Conservation (phyloP, 2,113 vertebrate genomes). For the Archocentrus centrarchus region DNA sequence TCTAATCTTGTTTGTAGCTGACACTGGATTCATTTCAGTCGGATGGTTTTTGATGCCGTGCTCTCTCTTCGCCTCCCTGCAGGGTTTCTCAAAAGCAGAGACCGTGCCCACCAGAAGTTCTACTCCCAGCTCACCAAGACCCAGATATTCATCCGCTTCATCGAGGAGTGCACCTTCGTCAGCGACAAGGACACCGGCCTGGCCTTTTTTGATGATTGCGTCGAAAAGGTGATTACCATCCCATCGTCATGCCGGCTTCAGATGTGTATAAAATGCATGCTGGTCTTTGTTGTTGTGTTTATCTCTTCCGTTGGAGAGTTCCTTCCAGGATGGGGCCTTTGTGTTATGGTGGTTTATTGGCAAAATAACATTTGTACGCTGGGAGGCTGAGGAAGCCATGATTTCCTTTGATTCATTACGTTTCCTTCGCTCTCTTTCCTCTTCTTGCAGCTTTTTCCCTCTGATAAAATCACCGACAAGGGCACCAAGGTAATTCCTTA, state of each 20-base stretch:
- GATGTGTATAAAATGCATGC: background rate
- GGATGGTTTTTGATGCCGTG: background rate
- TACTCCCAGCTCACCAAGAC: conserved; percentile 94
- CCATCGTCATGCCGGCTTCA: background rate
- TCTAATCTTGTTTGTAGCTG: background rate
- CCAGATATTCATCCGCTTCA: conserved; percentile 98
- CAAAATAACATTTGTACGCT: conserved; percentile 39
- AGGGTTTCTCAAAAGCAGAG: conserved; percentile 97
- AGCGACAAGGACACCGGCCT: conserved; percentile 98
- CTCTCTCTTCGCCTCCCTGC: background rate
- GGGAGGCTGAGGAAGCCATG: conserved; percentile 56
- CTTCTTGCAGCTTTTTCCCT: conserved; percentile 89
- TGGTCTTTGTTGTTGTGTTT: conserved; percentile 1
- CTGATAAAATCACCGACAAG: conserved; percentile 94
- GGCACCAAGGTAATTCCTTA: conserved; percentile 89
- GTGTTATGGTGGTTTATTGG: conserved; percentile 52
- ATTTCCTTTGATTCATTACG: conserved; percentile 79
- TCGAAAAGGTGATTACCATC: conserved; percentile 90
- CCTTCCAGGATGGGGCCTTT: conserved; percentile 27
- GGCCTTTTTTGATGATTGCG: conserved; percentile 98
- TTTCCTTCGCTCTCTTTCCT: conserved; percentile 69
- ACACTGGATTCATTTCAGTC: background rate
- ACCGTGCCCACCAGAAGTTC: conserved; percentile 96
- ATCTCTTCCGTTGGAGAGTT: conserved; percentile 24
- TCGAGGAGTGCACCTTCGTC: conserved; percentile 98